Evolutionary conservation across 2,797 vertebrate genomes (phyloP), one percentile per base, ranked within the genome.

Genomic region (Thaleichthys pacificus): DNA sequence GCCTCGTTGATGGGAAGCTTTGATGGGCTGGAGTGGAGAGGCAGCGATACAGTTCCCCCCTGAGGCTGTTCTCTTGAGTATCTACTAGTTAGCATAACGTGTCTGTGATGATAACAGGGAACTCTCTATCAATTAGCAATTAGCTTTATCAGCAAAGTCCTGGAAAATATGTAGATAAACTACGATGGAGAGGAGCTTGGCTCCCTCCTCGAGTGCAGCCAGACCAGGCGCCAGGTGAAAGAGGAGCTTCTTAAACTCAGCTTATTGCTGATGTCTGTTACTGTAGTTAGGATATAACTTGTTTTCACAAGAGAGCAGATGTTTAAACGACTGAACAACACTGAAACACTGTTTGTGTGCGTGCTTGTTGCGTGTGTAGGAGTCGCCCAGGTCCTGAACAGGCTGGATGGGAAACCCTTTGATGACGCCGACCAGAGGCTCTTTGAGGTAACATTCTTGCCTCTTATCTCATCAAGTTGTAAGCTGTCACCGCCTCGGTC

Each of bases 371-470:
- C 3, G 63, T 68, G 54, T 71, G 57, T 51, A 99, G 98, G 97
- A 71, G 98, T 99, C 32, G 96, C 98, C 84, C 98, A 99, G 87
- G 97, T 99, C 77, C 91, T 99, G 86, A 99, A 99, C 82, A 94
- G 96, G 70, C 92, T 99, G 0, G 98, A 99, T 81, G 96, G 97
- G 68, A 97, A 98, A 86, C 96, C 97, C 4, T 99, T 99, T 74
- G 95, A 97, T 12, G 97, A 99, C 62, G 96, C 96, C 32, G 97
- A 99, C 90, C 97, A 99, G 87, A 93, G 97, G 81, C 93, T 99
- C 51, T 99, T 99, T 87, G 98, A 99, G 94, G 98, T 99, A 92
- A 42, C 38, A 12, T 7, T 42, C 38, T 42, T 7, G 9, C 8
- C 8, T 12, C 38, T 9, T 11, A 35, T 35, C 32, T 35, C 0